These are phyloP conservation scores for Rhadina sibilatrix DNA, from an alignment of 2,113 vertebrate genomes.

Conservation along the genomic window DNA sequence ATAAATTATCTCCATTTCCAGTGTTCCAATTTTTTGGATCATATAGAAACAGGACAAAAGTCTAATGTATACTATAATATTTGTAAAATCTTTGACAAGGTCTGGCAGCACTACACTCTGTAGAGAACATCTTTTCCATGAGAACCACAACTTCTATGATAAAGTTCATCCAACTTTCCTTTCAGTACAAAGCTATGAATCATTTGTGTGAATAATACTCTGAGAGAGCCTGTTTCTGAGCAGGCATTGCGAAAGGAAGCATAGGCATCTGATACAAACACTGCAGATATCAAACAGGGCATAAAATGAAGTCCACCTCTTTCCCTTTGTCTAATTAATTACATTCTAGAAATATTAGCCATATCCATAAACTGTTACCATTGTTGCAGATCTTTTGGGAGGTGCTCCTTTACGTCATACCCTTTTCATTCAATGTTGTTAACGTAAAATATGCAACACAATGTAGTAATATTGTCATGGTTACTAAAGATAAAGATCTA, in stretches of 20 bases:
- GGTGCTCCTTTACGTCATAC: background rate
- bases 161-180: background rate
- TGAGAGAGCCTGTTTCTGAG: background rate
- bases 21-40: background rate
- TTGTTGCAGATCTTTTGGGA: background rate
- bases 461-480: background rate
- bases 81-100: background rate
- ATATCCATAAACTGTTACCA: background rate
- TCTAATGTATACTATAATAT: background rate
- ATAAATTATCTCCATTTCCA: background rate
- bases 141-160: background rate
- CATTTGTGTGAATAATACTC: background rate
- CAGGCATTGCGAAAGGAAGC: background rate
- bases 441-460: background rate
- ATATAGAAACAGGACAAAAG: background rate
- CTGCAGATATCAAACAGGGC: background rate
- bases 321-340: background rate
- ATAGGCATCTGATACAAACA: background rate
- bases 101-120: background rate
- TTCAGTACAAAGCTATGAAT: background rate
- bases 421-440: constrained; percentile 1
- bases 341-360: background rate
- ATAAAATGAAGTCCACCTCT: background rate
- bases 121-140: background rate
- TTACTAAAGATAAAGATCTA: constrained; percentile 34